A percentile compares a stretch with the other conserved stretches of the same genome.
Conservation (phyloP, 2,113 vertebrate species). For the Grammomys dolichurus region DNA sequence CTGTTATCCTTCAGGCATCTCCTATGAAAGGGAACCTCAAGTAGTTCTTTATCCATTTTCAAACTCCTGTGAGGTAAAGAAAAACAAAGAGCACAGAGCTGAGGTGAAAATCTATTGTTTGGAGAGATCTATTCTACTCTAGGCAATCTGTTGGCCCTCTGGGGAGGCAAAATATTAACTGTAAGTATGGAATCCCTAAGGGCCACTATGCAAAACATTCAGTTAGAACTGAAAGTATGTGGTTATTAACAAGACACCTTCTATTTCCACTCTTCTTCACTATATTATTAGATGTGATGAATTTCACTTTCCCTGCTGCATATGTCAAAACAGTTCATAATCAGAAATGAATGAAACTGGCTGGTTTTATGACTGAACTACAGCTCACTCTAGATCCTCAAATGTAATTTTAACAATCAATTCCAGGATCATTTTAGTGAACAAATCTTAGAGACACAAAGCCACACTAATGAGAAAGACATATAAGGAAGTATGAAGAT, state of each 20-base stretch:
- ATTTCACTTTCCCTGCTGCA: background rate
- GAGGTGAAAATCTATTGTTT: background rate
- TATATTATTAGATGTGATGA: background rate
- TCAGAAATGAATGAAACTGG: background rate
- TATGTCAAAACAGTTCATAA: background rate
- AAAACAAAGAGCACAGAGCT: background rate
- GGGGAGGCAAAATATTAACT: background rate
- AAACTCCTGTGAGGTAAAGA: background rate
- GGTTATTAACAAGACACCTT: background rate
- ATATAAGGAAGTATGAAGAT: too few species aligned
- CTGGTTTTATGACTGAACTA: too few species aligned
- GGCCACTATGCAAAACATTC: background rate
- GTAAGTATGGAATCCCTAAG: background rate
- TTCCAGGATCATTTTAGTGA: too few species aligned
- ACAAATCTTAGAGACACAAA: too few species aligned
- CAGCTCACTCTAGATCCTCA: too few species aligned
- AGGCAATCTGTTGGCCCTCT: background rate
- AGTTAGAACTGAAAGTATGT: background rate
- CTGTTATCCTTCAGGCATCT: background rate
- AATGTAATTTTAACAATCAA: too few species aligned
- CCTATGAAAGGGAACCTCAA: background rate
- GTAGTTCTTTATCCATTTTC: background rate
- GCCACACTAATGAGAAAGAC: too few species aligned
- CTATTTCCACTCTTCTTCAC: background rate
- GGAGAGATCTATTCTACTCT: background rate